Evolutionary conservation across 1,140 invertebrate species (phyloP), one percentile per base, ranked within the genome.

Genomic region (Drosophila littoralis): DNA sequence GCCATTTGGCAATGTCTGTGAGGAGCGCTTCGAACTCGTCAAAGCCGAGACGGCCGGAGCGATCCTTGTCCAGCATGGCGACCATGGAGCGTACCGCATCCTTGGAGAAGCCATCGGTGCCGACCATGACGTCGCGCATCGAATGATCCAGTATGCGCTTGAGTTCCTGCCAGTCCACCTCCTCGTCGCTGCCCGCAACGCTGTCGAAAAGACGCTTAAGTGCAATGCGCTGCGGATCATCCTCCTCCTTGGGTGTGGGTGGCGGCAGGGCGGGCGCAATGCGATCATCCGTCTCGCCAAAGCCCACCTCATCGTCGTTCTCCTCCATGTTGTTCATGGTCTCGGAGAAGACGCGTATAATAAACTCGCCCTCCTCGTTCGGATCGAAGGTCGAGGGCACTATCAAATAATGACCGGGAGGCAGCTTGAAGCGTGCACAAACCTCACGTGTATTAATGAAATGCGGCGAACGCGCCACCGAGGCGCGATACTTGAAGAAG

Each of bases 331-430:
- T 95, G 83, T 96, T 97, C 81, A 94, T 94, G 74, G 98, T 97
- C 93, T 99, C 98, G 61, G 98, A 98, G 95, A 99, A 99, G 52
- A 99, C 96, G 82, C 99, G 93, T 8, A 99, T 93, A 40, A 99
- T 94, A 93, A 99, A 99, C 92, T 99, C 98, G 64, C 97, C 99
- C 91, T 99, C 98, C 81, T 99, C 96, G 75, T 98, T 96, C 0
- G 98, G 97, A 80, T 99, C 98, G 93, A 99, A 99, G 2, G 99
- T 99, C 17, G 98, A 99, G 1, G 99, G 99, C 46, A 99, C 96
- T 76, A 99, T 98, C 79, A 97, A 96, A 93, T 99, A 99, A 1
- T 95, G 95, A 6, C 99, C 98, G 0, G 97, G 98, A 6, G 97
- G 96, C 60, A 99, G 94, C 93, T 98, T 98, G 93, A 99, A 98